Percentiles rank a stretch among this genome's conserved stretches.
Conservation (phyloP, 2,797 vertebrate species). For the Eurystomus glaucurus region DNA sequence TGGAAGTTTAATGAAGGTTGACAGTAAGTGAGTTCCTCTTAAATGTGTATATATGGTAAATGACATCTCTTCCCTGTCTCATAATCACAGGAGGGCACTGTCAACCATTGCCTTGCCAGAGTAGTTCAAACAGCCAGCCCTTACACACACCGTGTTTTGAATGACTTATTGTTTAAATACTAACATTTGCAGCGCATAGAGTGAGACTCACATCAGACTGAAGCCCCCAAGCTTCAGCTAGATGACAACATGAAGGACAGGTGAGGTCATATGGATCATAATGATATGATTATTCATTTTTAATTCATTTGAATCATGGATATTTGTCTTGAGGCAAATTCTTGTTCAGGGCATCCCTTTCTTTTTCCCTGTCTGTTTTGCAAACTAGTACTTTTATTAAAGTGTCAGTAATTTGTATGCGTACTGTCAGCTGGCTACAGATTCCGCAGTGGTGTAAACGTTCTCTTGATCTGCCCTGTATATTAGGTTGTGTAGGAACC, state of each 20-base stretch:
- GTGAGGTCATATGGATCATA: background rate
- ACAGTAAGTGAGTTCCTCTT: background rate
- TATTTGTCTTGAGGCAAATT: background rate
- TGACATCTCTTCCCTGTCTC: background rate
- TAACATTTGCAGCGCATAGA: background rate
- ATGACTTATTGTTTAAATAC: background rate
- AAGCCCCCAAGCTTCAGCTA: background rate
- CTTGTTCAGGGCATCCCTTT: background rate
- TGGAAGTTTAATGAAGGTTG: background rate
- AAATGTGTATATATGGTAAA: background rate
- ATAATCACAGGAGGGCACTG: background rate
- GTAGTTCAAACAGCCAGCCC: background rate
- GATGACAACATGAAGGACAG: background rate
- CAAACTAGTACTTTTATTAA: background rate
- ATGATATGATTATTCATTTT: background rate
- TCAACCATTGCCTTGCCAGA: background rate
- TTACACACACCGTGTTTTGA: background rate
- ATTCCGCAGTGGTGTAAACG: background rate
- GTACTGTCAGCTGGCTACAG: background rate
- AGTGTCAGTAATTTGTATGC: background rate
- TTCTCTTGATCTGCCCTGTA: background rate
- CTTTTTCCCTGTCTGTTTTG: background rate
- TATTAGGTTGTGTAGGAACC: background rate
- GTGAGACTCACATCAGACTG: background rate
- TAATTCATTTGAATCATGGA: rapidly evolving